A percentile compares a stretch with the other conserved stretches of the same genome.
phyloP scores from a whole-genome alignment of 2,797 vertebrate genomes.

The Megaceryle alcyon region DNA sequence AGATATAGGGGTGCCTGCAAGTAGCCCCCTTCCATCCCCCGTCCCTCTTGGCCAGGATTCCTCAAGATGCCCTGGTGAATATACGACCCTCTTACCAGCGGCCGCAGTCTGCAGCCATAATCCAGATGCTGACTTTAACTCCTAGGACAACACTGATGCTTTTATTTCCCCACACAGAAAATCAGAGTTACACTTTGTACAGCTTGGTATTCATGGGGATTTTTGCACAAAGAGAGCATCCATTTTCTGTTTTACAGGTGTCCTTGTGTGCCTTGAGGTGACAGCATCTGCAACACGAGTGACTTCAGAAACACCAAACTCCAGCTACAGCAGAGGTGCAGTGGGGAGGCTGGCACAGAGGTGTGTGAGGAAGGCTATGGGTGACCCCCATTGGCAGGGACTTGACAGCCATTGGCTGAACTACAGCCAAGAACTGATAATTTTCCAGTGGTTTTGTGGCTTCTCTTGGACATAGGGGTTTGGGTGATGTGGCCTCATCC shows the following conservation, averaged over 20 bases:
- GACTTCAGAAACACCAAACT: neutral
- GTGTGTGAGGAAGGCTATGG: neutral
- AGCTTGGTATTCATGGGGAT: neutral
- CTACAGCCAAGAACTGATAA: neutral
- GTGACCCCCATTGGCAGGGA: neutral
- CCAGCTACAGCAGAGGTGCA: neutral
- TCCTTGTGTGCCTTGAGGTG: neutral
- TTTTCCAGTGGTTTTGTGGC: neutral
- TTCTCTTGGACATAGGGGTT: neutral
- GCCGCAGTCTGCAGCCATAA: rapidly evolving
- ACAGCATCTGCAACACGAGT: rapidly evolving
- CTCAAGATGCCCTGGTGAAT: neutral
- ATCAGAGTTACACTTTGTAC: no score
- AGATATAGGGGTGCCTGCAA: rapidly evolving
- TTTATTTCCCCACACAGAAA: neutral
- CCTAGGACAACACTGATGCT: neutral
- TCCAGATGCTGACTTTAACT: no score
- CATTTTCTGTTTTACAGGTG: neutral
- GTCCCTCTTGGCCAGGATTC: neutral
- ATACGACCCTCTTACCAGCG: neutral
- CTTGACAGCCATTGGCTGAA: no score
- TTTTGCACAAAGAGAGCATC: neutral
- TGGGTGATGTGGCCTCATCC: neutral
- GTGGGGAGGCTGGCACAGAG: rapidly evolving
- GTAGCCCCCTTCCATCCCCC: neutral